Evolutionary conservation across 2,113 vertebrate genomes (phyloP), one percentile per base, ranked within the genome.

Genomic region (Amphiprion ocellaris): DNA sequence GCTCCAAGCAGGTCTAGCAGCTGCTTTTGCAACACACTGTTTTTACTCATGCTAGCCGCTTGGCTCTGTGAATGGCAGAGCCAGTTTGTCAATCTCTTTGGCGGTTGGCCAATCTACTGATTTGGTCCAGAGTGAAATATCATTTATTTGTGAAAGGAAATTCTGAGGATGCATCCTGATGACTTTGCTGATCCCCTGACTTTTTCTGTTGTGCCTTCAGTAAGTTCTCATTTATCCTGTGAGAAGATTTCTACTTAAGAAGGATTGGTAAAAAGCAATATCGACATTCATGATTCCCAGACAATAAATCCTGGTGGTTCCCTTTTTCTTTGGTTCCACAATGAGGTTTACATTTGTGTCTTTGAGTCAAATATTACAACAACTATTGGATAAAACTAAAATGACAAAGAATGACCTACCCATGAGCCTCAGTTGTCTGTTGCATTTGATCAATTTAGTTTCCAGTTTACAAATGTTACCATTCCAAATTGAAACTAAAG

Each of bases 1-100:
- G 61, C 60, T 82, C 50, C 44, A 49, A 73, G 76, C 77, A 70
- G 75, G 28, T 89, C 68, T 17, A 55, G 47, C 64, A 74, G 67
- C 69, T 67, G 33, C 62, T 71, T 53, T 80, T 10, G 19, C 59
- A 67, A 24, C 28, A 16, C 49, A 50, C 66, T 67, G 47, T 67
- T 83, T 81, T 61, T 55, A 66, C 30, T 64, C 41, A 44, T 6
- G 33, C 33, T 30, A 16, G 61, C 17, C 5, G 33, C 16, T 8
- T 28, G 47, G 56, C 52, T 49, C 50, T 67, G 16, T 60, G 78
- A 28, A 69, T 49, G 55, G 60, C 61, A 55, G 30, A 77, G n/a
- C 56, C 0, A 0, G 39, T 73, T 5, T 64, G 4, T 61, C 7
- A 14, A 16, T 47, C 24, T 59, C 15, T 53, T 7, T 23, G 37